Evolutionary conservation across 2,113 vertebrate genomes (phyloP).

Genomic region (Toxostoma redivivum): DNA sequence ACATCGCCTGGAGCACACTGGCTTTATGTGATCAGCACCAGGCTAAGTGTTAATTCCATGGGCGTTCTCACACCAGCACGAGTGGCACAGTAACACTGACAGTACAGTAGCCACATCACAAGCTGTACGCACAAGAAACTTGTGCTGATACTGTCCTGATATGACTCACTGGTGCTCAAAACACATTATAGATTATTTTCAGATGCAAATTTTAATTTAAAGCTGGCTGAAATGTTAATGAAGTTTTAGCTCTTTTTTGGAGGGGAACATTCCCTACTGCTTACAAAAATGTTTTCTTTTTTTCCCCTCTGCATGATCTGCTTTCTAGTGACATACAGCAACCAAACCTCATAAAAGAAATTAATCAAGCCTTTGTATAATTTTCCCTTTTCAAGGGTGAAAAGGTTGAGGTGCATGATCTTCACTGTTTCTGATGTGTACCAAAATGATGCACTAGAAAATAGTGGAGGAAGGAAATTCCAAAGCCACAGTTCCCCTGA

Average conservation of each 20-base stretch:
- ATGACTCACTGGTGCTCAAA: not conserved
- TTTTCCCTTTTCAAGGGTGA: not conserved
- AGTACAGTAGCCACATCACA: not conserved
- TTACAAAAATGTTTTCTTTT: not conserved
- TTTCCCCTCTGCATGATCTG: not conserved
- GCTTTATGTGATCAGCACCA: not conserved
- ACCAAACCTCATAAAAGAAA: not conserved
- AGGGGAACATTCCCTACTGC: not conserved
- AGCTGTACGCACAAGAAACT: not conserved
- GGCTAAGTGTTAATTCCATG: not conserved
- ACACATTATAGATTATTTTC: conserved; percentile 27
- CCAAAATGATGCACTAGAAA: not conserved
- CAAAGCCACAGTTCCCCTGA: not conserved
- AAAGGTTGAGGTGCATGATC: not conserved
- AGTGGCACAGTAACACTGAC: not conserved
- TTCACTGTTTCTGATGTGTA: not conserved
- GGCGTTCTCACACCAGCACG: not conserved
- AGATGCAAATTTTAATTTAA: conserved; percentile 20
- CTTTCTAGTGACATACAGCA: not conserved
- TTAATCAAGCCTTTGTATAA: not conserved
- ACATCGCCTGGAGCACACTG: too few species aligned
- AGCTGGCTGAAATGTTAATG: conserved; percentile 24
- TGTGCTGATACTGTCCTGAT: not conserved
- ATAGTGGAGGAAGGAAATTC: not conserved
- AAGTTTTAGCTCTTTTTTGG: conserved; percentile 25